Evolutionary conservation across 1,140 invertebrate species (phyloP), one percentile per base, ranked within the genome.

Genomic region (Dreissena polymorpha): DNA sequence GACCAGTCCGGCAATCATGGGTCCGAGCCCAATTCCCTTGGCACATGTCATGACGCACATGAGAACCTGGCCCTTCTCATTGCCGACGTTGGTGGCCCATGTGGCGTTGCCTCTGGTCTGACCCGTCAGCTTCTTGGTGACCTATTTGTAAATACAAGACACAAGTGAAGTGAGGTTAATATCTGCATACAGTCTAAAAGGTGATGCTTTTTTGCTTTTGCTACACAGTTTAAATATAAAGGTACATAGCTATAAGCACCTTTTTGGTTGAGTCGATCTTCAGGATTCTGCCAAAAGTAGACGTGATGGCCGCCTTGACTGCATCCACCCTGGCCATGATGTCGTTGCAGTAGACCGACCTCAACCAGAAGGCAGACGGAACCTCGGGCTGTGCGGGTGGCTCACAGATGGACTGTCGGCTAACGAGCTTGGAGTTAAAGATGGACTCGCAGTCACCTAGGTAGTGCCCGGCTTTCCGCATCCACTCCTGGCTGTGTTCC

Each of bases 11-110:
- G 21, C 49, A 10, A 79, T 18, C 82, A 86, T 86, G 12, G 10
- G 50, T 0, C 25, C 50, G 8, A 87, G 29, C 21, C 77, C 82
- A 25, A 25, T 23, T 13, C 86, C 81, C 63, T 86, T 85, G 16
- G 27, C 18, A 13, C 39, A 21, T 14, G 88, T 88, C 69, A 88
- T 63, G 49, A 89, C 83, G 16, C 51, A 76, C 29, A 77, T 87
- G 16, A 89, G 64, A 5, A 87, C 75, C 74, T 89, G 85, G 12
- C 88, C 88, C 69, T 85, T 29, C 49, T 80, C 77, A 50, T 80
- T 80, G 1, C 78, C 78, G 2, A 80, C 67, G 60, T 80, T 72
- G n/a, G 86, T 85, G 8, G 60, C 70, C 88, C 86, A 89, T 0
- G 55, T 14, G 0, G 86, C 85, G 18, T 84, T 88, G 7, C 68